Evolutionary conservation across 2,888 invertebrate species (phyloP).

Genomic region (Drosophila anceps): DNA sequence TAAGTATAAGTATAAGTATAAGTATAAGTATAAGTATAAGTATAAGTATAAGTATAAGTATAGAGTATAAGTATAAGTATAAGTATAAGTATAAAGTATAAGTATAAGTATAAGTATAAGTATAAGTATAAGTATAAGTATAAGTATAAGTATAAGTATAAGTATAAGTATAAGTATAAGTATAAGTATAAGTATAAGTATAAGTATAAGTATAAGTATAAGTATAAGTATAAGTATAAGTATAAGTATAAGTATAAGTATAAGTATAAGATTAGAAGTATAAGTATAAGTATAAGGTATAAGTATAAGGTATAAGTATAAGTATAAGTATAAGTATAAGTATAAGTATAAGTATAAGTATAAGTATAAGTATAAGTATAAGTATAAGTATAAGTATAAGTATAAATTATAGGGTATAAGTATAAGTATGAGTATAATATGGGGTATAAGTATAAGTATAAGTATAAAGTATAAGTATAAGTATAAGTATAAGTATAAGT

Average conservation of each 20-base stretch:
- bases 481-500: too few relatives aligned
- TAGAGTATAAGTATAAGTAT: constrained; percentile 1
- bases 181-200: constrained; percentile 6
- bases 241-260: constrained; percentile 7
- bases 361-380: constrained; percentile 11
- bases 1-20: constrained; percentile 11
- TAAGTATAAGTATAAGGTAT: constrained; percentile 8
- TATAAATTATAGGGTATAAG: too few relatives aligned
- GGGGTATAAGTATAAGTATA: too few relatives aligned
- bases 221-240: constrained; percentile 9
- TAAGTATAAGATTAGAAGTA: constrained; percentile 9
- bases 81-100: neutral
- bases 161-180: constrained; percentile 7
- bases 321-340: too few relatives aligned
- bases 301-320: too few relatives aligned
- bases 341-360: too few relatives aligned
- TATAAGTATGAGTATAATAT: constrained; percentile 4
- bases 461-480: too few relatives aligned
- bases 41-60: constrained; percentile 9
- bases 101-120: constrained; percentile 7
- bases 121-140: constrained; percentile 3
- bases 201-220: constrained; percentile 2
- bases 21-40: constrained; percentile 8
- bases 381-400: constrained; percentile 8
- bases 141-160: constrained; percentile 6